phyloP scores from a whole-genome alignment of 2,888 invertebrate species.

The Isotomurus palustris region DNA sequence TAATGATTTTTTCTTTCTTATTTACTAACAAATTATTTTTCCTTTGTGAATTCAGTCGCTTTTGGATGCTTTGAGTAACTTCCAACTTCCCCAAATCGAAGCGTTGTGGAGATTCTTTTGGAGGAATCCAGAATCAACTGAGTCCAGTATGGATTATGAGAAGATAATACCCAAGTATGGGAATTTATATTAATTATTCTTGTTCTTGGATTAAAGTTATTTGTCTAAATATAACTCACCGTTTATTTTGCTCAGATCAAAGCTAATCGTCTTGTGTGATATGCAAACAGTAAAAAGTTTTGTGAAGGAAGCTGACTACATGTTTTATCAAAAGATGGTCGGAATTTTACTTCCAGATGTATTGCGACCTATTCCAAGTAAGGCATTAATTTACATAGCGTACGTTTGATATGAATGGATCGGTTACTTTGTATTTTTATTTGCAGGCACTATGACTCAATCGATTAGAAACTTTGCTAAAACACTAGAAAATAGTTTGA shows the following conservation, averaged over 20 bases:
- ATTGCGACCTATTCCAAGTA: conserved; percentile 85
- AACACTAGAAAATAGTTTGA: conserved; percentile 83
- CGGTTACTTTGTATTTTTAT: neutral
- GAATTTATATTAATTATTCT: neutral
- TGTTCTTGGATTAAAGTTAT: neutral
- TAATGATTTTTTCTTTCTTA: neutral
- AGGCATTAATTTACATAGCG: conserved; percentile 46
- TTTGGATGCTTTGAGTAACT: conserved; percentile 80
- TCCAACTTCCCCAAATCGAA: conserved; percentile 86
- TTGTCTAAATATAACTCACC: neutral
- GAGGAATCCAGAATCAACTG: conserved; percentile 55
- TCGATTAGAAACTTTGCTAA: conserved; percentile 88
- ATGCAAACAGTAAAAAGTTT: conserved; percentile 70
- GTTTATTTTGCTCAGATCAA: conserved; percentile 54
- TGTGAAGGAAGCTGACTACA: conserved; percentile 77
- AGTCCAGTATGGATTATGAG: conserved; percentile 58
- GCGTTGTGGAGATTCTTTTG: conserved; percentile 90
- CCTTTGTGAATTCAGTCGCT: conserved; percentile 59
- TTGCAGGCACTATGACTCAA: conserved; percentile 76
- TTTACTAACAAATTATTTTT: neutral
- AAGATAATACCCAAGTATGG: conserved; percentile 67
- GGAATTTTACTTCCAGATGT: conserved; percentile 96
- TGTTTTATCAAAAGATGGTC: conserved; percentile 92
- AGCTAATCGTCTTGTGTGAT: conserved; percentile 65
- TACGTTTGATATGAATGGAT: too few relatives aligned